Evolutionary conservation across 2,113 vertebrate species (phyloP), one percentile per base, ranked within the genome.

Genomic region (Platycercus adscitus): DNA sequence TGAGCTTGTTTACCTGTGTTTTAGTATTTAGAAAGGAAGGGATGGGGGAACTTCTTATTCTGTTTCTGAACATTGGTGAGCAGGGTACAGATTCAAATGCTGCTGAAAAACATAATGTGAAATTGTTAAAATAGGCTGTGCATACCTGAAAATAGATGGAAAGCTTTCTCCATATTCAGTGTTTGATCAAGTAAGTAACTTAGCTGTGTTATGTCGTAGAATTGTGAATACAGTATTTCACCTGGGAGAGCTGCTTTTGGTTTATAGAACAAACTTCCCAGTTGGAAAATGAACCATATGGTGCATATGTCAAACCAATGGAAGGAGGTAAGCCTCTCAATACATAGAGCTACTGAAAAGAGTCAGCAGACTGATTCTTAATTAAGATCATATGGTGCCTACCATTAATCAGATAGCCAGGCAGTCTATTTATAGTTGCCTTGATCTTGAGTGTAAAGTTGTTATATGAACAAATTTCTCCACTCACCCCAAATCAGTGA

Each of bases 251-350:
- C 56, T 68, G 47, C 84, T 81, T 0, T 47, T 0, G 6, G 89
- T 95, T 96, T 89, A 58, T 3, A 75, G 94, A 95, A 86, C 81
- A 73, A 81, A 68, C 65, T 93, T 95, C 96, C 96, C 91, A 56
- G 39, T 23, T 85, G 89, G 94, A 95, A 97, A 95, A 96, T 87
- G 88, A 96, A 71, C 89, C 96, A 89, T 95, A 92, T 93, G 95
- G 95, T 91, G 86, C 81, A 43, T 70, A 49, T 91, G 81, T 94
- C 94, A 93, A 81, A 83, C 39, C 37, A 53, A 84, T 72, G 90
- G 47, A 95, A 78, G 75, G 83, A 89, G 84, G 72, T 9, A 61
- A 95, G 44, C 46, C 53, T 81, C 88, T 92, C 86, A 86, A 78
- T 53, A 43, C 49, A 39, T 1, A 61, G 68, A 31, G 78, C 75